Conservation (phyloP, 2,888 invertebrate genomes). For the Scaptomyza parva region DNA sequence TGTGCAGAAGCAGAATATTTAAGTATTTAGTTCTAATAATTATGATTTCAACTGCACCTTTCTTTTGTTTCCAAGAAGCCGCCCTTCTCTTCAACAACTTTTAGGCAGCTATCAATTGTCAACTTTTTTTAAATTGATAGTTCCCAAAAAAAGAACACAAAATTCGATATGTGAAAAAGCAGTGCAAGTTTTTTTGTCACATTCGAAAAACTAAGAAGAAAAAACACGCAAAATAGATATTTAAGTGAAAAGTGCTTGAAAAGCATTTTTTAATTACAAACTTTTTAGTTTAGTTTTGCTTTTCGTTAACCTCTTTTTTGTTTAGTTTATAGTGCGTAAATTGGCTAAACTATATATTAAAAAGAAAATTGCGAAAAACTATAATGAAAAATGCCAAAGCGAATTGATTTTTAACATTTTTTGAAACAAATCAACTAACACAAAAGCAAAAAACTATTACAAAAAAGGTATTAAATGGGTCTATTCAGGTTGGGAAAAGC, state of each 20-base stretch:
- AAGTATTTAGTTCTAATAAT: conserved; percentile 37
- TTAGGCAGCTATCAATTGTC: conserved; percentile 40
- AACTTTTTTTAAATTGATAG: conserved; percentile 35
- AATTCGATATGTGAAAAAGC: conserved; percentile 74
- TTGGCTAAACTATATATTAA: conserved; percentile 45
- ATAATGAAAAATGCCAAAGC: conserved; percentile 57
- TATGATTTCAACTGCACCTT: conserved; percentile 71
- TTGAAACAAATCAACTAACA: conserved; percentile 71
- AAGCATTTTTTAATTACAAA: conserved; percentile 23
- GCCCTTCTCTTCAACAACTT: conserved; percentile 3
- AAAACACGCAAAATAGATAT: conserved; percentile 8
- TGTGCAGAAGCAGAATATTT: conserved; percentile 23
- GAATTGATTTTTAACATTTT: conserved; percentile 83
- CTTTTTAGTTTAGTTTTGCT: conserved; percentile 26
- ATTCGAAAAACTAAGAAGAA: conserved; percentile 33
- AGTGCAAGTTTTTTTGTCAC: conserved; percentile 84
- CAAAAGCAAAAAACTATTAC: conserved; percentile 10
- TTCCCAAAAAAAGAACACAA: conserved; percentile 20
- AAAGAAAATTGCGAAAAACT: conserved; percentile 22
- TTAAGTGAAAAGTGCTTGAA: conserved; percentile 13
- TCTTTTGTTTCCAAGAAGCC: conserved; percentile 48
- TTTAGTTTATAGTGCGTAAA: conserved; percentile 80
- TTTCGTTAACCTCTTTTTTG: conserved; percentile 54
- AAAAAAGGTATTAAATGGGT: conserved; percentile 11
- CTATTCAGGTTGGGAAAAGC: conserved; percentile 48